Evolutionary conservation across 2,888 invertebrate genomes (phyloP), one percentile per base, ranked within the genome.

Genomic region (Saturnia pavonia): DNA sequence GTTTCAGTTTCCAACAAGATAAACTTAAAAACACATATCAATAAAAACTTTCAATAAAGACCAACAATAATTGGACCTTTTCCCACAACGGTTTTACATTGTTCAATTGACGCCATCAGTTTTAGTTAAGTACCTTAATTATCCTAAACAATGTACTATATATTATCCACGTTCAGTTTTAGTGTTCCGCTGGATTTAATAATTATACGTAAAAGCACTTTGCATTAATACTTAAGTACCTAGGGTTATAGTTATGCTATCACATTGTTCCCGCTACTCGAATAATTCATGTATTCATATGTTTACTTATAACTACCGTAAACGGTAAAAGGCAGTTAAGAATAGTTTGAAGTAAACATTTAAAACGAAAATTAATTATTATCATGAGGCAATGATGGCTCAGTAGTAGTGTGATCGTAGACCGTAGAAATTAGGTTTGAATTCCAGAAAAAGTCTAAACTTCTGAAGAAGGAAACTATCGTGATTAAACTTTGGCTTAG

Each of bases 171-270:
- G 68, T 68, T 68, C 27, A 27, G 8, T 72, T 70, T 69, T 60
- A 51, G 69, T 74, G 77, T 79, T 73, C 74, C 73, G 71, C 70
- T 72, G 74, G 77, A 78, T 79, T 79, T 77, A 78, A 78, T 77
- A 74, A 79, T 76, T 78, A 74, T 74, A 76, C 74, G 69, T 76
- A 77, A 76, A 69, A 79, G 76, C 80, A 78, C 77, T 79, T 79
- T 76, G 72, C 74, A 76, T 80, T 75, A 79, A 75, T 78, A 77
- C 76, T 71, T 73, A 25, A 63, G 70, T 63, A 73, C 74, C 77
- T 74, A 67, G 72, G 75, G 75, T n/a, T 75, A 78, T 77, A 78
- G 73, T 78, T 75, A 78, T 79, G 45, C 67, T 73, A 68, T 68
- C 57, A 71, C 40, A 40, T 71, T 67, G 68, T 70, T 60, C 68